Evolutionary conservation across 2,888 invertebrate genomes (phyloP).

Genomic region (Drosophila paracracens): DNA sequence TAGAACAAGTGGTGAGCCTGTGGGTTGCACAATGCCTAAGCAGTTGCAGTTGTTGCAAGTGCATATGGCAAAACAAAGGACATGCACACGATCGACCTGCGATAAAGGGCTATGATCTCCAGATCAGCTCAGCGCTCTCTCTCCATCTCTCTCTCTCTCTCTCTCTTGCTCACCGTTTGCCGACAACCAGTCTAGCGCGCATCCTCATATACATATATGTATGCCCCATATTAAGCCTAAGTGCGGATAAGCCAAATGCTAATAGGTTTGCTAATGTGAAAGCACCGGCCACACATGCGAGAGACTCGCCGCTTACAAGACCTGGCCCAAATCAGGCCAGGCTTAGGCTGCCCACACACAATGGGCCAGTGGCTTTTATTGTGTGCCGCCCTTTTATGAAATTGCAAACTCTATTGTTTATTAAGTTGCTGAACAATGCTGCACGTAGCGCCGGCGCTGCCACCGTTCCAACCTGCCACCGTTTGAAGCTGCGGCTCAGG

Average conservation of each 20-base stretch:
- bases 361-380: slow-evolving; percentile 70
- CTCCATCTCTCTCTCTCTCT: not conserved
- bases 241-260: slow-evolving; percentile 74
- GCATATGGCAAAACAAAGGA: slow-evolving; percentile 60
- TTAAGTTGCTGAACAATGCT: slow-evolving; percentile 67
- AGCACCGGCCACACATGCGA: slow-evolving; percentile 56
- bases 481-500: slow-evolving; percentile 2
- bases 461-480: slow-evolving; percentile 18
- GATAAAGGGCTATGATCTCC: slow-evolving; percentile 65
- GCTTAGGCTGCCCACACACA: slow-evolving; percentile 43
- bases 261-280: slow-evolving; percentile 69
- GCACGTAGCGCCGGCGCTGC: slow-evolving; percentile 74
- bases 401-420: slow-evolving; percentile 55
- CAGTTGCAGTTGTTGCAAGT: slow-evolving; percentile 29
- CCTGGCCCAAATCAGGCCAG: slow-evolving; percentile 19
- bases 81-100: slow-evolving; percentile 66
- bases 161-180: not conserved
- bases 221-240: slow-evolving; percentile 57
- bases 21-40: slow-evolving; percentile 65
- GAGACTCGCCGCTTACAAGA: not conserved
- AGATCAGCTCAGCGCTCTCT: slow-evolving; percentile 17
- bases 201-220: slow-evolving; percentile 10
- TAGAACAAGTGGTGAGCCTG: slow-evolving; percentile 62
- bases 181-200: slow-evolving; percentile 62
- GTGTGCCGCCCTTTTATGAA: slow-evolving; percentile 47